Base-by-base conservation (phyloP, 2,888 invertebrate genomes). In the Bugula neritina region DNA sequence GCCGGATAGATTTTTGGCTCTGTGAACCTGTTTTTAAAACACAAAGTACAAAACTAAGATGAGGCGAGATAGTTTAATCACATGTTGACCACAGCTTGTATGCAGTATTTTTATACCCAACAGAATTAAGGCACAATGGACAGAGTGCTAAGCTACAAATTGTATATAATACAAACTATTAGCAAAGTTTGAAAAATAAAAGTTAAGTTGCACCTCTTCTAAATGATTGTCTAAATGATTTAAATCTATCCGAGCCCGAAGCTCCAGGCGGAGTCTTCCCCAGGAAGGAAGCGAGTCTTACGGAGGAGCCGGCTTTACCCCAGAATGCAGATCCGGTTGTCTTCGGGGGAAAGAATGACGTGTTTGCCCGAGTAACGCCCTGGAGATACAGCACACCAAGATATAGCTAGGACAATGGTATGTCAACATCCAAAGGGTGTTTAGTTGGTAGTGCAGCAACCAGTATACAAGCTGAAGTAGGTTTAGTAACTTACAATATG, bases 141-240 rank as follows among this genome's bases (percentile, higher is more conserved):
- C n/a, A n/a, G n/a, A n/a, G n/a, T n/a, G n/a, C n/a, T n/a, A n/a
- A n/a, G n/a, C n/a, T n/a, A n/a, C n/a, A n/a, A n/a, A 43, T 43
- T 10, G 43, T 43, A 5, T 43, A 43, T 43, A 17, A 43, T 43
- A 43, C 43, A 43, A 17, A 43, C n/a, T n/a, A n/a, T n/a, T n/a
- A n/a, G n/a, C n/a, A n/a, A n/a, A n/a, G n/a, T n/a, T n/a, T n/a
- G n/a, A n/a, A n/a, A n/a, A 10, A 43, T 43, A 43, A 5, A 10
- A 43, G 43, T 43, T 43, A 10, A 17, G 17, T 10, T 17, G 17
- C 17, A 63, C 63, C 63, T 63, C 63, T 63, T 31, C 63, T 63
- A 34, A 31, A 63, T 63, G 63, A 63, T 63, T 63, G 63, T 63
- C 63, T 27, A 34, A 63, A 63, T 31, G 63, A 63, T 34, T 63